Evolutionary conservation across 30 jellyfish, hydroid and myxozoan species (phyloP), one percentile per base, ranked within the genome.

Genomic region (Hydractinia symbiolongicarpus): DNA sequence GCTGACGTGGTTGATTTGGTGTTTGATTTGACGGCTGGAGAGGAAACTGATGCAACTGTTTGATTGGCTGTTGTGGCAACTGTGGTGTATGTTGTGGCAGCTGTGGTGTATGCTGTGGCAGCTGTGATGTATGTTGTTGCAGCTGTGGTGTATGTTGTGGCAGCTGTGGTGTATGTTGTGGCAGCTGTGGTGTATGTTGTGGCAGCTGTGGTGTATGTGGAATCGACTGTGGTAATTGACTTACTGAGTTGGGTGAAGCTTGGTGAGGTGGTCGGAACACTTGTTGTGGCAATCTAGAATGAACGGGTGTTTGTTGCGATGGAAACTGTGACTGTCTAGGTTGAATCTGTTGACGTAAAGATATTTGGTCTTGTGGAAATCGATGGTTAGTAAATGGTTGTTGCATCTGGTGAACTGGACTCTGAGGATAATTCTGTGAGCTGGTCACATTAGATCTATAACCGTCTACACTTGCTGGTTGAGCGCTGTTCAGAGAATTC

Each of bases 241-340:
- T 30, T 30, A 30, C 44, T 30, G 44, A 30, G 44, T 30, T 30
- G 44, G 44, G 44, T 30, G 44, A 30, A 30, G 44, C 44, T 30
- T 30, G 44, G 44, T 30, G 44, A 30, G 44, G 44, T 30, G 44
- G 44, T 2, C 44, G 44, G 44, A 30, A 30, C 2, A 30, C 2
- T 30, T 30, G 44, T 30, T 30, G 44, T 30, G 44, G 44, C 44
- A 30, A 30, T 30, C 44, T 30, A 30, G 74, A 51, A 64, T 6
- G 74, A 44, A 64, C 16, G 2, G 74, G 74, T 7, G 74, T 51
- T 64, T 64, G 74, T 64, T 58, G 69, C 69, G 17, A 11, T 58
- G 74, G 9, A 13, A 44, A n/a, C 19, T 7, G 52, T n/a, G 74
- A 6, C 19, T 64, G 40, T 64, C 74, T 64, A n/a, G 74, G 74